Evolutionary conservation across 2,888 invertebrate genomes (phyloP).

Genomic region (Lepidocyrtinus sp.): DNA sequence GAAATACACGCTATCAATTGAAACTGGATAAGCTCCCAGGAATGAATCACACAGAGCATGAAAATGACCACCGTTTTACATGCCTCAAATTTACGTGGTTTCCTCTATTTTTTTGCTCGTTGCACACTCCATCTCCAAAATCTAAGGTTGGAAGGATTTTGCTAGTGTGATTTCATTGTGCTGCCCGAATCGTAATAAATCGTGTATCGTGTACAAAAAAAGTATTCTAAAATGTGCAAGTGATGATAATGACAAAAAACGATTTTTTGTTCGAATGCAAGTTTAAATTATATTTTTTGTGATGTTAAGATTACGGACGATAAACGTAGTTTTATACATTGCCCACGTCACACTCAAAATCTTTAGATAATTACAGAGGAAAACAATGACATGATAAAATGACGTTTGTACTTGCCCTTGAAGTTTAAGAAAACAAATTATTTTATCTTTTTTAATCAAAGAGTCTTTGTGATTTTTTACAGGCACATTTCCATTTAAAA

Average conservation of each 20-base stretch:
- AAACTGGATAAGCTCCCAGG: too few species aligned
- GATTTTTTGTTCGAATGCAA: background rate
- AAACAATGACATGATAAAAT: slow-evolving; percentile 20
- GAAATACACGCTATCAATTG: too few species aligned
- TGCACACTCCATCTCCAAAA: background rate
- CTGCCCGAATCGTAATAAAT: background rate
- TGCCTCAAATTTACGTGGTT: background rate
- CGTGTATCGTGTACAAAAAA: background rate
- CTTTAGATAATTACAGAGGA: slow-evolving; percentile 2
- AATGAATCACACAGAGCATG: slow-evolving; percentile 39
- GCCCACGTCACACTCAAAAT: background rate
- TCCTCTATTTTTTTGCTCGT: background rate
- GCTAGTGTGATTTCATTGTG: background rate
- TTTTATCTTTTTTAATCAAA: slow-evolving; percentile 43
- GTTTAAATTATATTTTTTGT: background rate
- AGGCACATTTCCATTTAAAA: background rate
- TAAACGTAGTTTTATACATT: slow-evolving; percentile 4
- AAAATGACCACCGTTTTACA: slow-evolving; percentile 29
- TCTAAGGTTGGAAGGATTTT: too few species aligned
- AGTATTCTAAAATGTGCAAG: too few species aligned
- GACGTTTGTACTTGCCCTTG: slow-evolving; percentile 39
- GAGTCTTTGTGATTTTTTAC: background rate
- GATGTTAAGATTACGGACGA: background rate
- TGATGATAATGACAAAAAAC: too few species aligned
- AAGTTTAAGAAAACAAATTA: slow-evolving; percentile 52